phyloP scores from a whole-genome alignment of 2,113 vertebrate genomes.

The Andinoacara biseriatus region DNA sequence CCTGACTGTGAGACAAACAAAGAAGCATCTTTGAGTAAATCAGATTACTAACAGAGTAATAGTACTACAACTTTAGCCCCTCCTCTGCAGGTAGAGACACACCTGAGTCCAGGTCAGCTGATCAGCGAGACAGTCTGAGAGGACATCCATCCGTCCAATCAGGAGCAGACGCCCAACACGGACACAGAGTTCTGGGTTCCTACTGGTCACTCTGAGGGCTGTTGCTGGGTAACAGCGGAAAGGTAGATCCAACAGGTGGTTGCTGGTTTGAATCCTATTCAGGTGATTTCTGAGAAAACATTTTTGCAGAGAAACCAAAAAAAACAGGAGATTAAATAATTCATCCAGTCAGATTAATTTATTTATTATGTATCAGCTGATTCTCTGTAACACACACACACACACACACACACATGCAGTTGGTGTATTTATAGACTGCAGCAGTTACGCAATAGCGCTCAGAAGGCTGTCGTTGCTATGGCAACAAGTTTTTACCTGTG shows the following conservation, averaged over 20 bases:
- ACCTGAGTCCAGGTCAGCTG: conserved; percentile 46
- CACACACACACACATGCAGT: not conserved
- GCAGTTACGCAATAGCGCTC: conserved; percentile 29
- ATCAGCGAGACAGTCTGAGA: not conserved
- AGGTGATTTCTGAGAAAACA: too few relatives aligned
- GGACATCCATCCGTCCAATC: conserved; percentile 16
- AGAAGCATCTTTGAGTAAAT: not conserved
- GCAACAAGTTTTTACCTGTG: conserved; percentile 20
- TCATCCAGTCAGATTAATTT: too few relatives aligned
- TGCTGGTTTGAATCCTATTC: too few relatives aligned
- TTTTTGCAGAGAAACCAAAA: too few relatives aligned
- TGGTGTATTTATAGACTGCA: conserved; percentile 43
- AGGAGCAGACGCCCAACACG: not conserved
- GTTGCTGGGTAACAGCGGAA: too few relatives aligned
- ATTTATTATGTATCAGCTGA: not conserved
- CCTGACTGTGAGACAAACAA: conserved; percentile 14
- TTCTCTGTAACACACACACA: not conserved
- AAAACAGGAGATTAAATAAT: too few relatives aligned
- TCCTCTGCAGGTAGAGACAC: not conserved
- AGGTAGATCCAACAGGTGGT: too few relatives aligned
- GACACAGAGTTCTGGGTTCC: too few relatives aligned
- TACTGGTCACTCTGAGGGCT: too few relatives aligned
- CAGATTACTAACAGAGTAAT: not conserved
- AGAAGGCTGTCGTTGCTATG: conserved; percentile 26
- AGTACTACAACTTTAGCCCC: not conserved